These are phyloP conservation scores for Bos indicus DNA, from an alignment of 2,113 vertebrate species.

Conservation along the genomic window DNA sequence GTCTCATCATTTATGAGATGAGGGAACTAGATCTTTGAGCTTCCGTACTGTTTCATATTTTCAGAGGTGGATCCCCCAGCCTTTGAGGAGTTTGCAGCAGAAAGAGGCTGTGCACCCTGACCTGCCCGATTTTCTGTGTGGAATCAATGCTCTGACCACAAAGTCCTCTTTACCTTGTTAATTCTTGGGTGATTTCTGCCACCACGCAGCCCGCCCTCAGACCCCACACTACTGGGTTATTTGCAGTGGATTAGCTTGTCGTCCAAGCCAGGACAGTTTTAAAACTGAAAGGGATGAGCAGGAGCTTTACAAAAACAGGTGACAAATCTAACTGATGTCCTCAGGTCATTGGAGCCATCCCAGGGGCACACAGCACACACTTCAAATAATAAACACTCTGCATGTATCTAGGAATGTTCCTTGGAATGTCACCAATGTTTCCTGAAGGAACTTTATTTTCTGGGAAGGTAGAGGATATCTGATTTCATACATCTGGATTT, in stretches of 20 bases:
- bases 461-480: not conserved
- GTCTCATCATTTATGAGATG: not conserved
- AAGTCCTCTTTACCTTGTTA: not conserved
- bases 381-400: not conserved
- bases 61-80: not conserved
- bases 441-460: not conserved
- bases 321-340: not conserved
- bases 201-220: not conserved
- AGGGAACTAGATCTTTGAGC: not conserved
- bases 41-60: not conserved
- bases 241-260: not conserved
- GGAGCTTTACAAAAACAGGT: not conserved
- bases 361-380: not conserved
- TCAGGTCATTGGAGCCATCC: not conserved
- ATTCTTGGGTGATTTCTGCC: not conserved
- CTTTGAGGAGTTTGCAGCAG: not conserved
- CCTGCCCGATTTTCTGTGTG: not conserved
- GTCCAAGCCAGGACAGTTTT: not conserved
- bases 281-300: not conserved
- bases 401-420: not conserved
- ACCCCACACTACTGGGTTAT: not conserved
- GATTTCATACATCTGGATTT: not conserved
- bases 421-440: not conserved
- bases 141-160: not conserved
- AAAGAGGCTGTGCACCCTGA: not conserved